Conservation (phyloP, 2,797 vertebrate species). For the Dicrostonyx torquatus region DNA sequence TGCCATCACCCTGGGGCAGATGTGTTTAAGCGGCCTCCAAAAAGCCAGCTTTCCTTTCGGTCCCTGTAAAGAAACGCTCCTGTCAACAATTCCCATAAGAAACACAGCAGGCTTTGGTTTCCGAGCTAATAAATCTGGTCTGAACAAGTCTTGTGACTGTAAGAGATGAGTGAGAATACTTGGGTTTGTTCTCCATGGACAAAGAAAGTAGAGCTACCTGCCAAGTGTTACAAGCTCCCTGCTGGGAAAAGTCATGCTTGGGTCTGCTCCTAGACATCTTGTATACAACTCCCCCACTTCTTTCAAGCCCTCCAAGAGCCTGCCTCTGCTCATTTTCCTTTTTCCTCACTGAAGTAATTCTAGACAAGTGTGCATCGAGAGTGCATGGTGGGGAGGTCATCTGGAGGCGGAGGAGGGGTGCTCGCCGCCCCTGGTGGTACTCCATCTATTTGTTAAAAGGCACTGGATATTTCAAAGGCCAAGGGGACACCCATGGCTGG, state of each 20-base stretch:
- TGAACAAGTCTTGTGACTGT: background rate
- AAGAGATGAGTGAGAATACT: background rate
- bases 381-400: background rate
- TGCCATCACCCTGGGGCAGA: background rate
- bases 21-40: background rate
- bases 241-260: background rate
- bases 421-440: background rate
- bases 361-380: background rate
- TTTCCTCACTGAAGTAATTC: background rate
- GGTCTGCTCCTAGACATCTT: background rate
- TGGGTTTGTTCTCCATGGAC: slow-evolving; percentile 9
- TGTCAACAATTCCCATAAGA: background rate
- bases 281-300: background rate
- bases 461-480: background rate
- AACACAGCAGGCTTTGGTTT: slow-evolving; percentile 33
- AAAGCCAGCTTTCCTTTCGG: background rate
- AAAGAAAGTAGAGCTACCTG: slow-evolving; percentile 19
- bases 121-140: slow-evolving; percentile 46
- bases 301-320: slow-evolving; percentile 20
- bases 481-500: background rate
- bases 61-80: background rate
- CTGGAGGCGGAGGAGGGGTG: background rate
- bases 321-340: background rate
- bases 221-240: slow-evolving; percentile 15
- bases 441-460: background rate